Evolutionary conservation across 2,113 vertebrate genomes (phyloP).

Genomic region (Solea senegalensis): DNA sequence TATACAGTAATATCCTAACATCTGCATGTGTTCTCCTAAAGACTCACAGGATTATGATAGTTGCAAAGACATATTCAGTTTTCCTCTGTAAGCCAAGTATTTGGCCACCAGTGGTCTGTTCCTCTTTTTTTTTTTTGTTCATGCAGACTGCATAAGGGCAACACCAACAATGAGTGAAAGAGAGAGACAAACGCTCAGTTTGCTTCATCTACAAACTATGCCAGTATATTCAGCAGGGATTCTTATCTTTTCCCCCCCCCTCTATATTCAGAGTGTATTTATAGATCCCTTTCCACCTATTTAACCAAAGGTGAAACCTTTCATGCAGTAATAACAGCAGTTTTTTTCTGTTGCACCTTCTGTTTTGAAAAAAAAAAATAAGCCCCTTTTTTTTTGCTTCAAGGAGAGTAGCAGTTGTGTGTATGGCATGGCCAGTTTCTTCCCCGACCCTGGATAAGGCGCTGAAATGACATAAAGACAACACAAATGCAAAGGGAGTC

Average conservation of each 20-base stretch:
- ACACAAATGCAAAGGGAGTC: slow-evolving; percentile 21
- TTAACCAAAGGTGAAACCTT: slow-evolving; percentile 73
- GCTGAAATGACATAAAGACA: slow-evolving; percentile 21
- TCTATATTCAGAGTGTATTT: slow-evolving; percentile 75
- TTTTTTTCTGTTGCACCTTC: slow-evolving; percentile 43
- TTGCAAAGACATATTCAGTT: neutral
- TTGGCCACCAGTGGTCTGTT: slow-evolving; percentile 24
- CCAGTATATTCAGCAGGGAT: slow-evolving; percentile 65
- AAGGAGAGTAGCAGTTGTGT: slow-evolving; percentile 48
- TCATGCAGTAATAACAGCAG: slow-evolving; percentile 43
- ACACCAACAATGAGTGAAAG: slow-evolving; percentile 12
- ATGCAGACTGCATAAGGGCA: slow-evolving; percentile 36
- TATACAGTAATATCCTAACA: neutral
- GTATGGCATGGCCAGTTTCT: slow-evolving; percentile 14
- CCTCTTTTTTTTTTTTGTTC: neutral
- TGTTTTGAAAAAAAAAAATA: slow-evolving; percentile 30
- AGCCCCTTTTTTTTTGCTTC: slow-evolving; percentile 42
- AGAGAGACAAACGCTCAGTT: slow-evolving; percentile 25
- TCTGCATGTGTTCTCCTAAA: neutral
- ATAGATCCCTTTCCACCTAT: slow-evolving; percentile 70
- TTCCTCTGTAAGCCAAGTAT: slow-evolving; percentile 36
- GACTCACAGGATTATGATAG: neutral
- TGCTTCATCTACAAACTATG: slow-evolving; percentile 63
- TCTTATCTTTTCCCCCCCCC: slow-evolving; percentile 38
- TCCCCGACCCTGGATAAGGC: neutral